Percentiles rank a stretch among this genome's conserved stretches.
Evolutionary conservation across 2,888 invertebrate genomes (phyloP).

Genomic region (Ennomos erosarius): DNA sequence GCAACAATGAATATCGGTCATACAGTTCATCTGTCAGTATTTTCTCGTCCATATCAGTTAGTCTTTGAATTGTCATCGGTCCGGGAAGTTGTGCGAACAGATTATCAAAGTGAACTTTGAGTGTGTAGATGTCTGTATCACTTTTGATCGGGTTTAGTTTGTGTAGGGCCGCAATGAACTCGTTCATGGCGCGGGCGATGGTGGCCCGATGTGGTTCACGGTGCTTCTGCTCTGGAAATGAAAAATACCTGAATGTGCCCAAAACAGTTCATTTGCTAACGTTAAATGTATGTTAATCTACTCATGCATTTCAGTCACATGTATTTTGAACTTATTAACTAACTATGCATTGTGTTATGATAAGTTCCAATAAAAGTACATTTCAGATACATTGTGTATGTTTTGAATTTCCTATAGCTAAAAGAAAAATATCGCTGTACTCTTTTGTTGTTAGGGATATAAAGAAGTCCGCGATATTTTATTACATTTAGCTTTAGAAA

Average conservation of each 20-base stretch:
- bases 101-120: conserved; percentile 46
- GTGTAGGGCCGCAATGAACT: conserved; percentile 61
- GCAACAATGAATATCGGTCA: conserved; percentile 77
- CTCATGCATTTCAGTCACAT: conserved; percentile 47
- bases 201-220: conserved; percentile 34
- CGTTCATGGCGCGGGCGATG: conserved; percentile 51
- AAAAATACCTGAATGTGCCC: conserved; percentile 81
- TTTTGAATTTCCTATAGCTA: no score
- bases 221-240: conserved; percentile 59
- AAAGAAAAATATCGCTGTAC: no score
- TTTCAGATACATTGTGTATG: no score
- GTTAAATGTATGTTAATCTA: conserved; percentile 29
- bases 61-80: conserved; percentile 87
- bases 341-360: neutral
- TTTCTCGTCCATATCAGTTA: conserved; percentile 80
- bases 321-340: conserved; percentile 42
- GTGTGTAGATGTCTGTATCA: conserved; percentile 54
- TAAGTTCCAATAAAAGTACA: no score
- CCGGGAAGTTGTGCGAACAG: conserved; percentile 76
- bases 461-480: no score
- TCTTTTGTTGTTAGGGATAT: no score
- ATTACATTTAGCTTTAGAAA: no score
- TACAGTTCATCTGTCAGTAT: conserved; percentile 61
- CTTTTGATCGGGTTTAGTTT: conserved; percentile 59
- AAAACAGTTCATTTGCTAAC: conserved; percentile 60